A percentile compares a stretch with the other conserved stretches of the same genome.
These are phyloP conservation scores for Anseranas semipalmata DNA, from an alignment of 2,113 vertebrate species.

Conservation along the genomic window DNA sequence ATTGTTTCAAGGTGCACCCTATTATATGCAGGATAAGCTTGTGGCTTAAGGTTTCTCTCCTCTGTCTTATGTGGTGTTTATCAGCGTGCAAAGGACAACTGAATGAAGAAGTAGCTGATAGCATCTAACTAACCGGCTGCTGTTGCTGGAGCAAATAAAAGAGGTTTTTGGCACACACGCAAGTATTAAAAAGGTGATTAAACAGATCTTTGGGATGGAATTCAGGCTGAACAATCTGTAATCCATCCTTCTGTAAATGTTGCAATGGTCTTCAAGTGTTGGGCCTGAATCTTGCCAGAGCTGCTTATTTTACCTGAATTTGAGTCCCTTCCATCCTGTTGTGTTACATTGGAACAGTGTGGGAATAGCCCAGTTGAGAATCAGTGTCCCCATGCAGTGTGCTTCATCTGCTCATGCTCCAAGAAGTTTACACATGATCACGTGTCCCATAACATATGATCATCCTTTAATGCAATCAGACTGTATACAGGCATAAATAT, in stretches of 20 bases:
- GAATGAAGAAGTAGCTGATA: conserved; percentile 63
- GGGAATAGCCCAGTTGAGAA: background rate
- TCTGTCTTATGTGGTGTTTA: conserved; percentile 24
- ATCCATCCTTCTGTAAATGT: background rate
- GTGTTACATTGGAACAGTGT: accelerated
- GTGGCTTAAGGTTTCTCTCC: conserved; percentile 46
- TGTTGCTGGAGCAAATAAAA: conserved; percentile 43
- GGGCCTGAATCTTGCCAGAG: background rate
- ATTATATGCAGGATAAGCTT: background rate
- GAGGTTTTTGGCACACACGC: background rate
- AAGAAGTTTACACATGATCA: background rate
- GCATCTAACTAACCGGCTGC: conserved; percentile 34
- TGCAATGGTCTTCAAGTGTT: background rate
- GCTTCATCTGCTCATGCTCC: background rate
- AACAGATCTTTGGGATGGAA: conserved; percentile 33
- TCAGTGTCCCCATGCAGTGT: accelerated
- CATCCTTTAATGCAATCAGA: background rate
- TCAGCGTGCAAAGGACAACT: conserved; percentile 49
- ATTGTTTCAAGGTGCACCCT: conserved; percentile 69
- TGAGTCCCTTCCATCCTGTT: background rate
- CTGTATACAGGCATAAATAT: background rate
- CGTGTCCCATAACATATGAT: background rate
- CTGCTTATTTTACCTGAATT: background rate
- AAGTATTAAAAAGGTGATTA: conserved; percentile 53
- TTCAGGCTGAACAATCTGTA: conserved; percentile 3